Evolutionary conservation across 2,113 vertebrate genomes (phyloP).

Genomic region (Chascanopsetta lugubris): DNA sequence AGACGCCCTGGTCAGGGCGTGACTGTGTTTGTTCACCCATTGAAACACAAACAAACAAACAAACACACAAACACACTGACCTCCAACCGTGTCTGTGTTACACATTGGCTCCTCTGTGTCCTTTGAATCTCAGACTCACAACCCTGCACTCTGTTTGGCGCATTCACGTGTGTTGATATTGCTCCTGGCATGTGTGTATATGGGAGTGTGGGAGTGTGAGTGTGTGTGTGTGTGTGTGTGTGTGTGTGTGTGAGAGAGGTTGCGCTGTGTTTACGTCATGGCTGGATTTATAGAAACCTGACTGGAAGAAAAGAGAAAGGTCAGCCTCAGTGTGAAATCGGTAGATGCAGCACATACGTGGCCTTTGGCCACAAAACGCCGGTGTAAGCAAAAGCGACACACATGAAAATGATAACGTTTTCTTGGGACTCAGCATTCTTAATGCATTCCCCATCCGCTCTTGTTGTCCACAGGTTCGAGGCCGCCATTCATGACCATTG

Average conservation of each 20-base stretch:
- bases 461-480: no score
- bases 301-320: neutral
- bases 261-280: conserved; percentile 32
- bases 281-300: conserved; percentile 12
- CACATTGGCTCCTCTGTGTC: conserved; percentile 44
- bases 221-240: neutral
- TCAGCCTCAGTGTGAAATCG: neutral
- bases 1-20: conserved; percentile 56
- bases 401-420: no score
- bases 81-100: conserved; percentile 19
- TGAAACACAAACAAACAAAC: conserved; percentile 38
- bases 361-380: neutral
- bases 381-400: no score
- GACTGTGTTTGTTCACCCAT: conserved; percentile 63
- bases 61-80: conserved; percentile 19
- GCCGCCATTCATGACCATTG: no score
- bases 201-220: neutral
- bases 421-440: no score
- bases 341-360: neutral
- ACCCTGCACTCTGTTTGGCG: conserved; percentile 32
- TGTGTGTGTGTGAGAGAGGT: conserved; percentile 2
- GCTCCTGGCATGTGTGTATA: conserved; percentile 12
- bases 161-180: conserved; percentile 42
- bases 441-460: no score
- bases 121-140: conserved; percentile 34